A percentile compares a stretch with the other conserved stretches of the same genome.
Evolutionary conservation across 2,113 vertebrate species (phyloP).

Genomic region (Pteruthius melanotis): DNA sequence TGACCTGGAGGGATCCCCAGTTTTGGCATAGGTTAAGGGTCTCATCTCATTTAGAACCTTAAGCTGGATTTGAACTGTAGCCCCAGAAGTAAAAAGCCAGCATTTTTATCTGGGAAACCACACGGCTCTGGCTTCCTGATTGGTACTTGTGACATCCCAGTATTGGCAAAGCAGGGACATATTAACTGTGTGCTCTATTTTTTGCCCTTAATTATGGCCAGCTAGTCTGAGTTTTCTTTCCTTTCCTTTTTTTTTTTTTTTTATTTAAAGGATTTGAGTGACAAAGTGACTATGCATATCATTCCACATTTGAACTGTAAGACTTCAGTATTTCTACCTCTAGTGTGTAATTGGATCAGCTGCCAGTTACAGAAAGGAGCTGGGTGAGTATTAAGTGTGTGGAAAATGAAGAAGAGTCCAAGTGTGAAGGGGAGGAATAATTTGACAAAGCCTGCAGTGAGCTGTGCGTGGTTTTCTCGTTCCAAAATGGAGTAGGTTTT

Average conservation of each 20-base stretch:
- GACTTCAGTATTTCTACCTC: conserved; percentile 48
- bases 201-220: conserved; percentile 28
- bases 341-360: conserved; percentile 55
- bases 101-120: conserved; percentile 22
- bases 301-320: conserved; percentile 51
- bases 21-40: conserved; percentile 49
- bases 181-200: conserved; percentile 22
- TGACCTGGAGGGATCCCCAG: conserved; percentile 50
- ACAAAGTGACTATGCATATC: conserved; percentile 47
- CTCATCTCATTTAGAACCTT: conserved; percentile 47
- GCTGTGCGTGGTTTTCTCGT: background rate
- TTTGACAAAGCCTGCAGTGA: conserved; percentile 64
- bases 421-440: conserved; percentile 69
- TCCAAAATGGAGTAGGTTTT: conserved; percentile 63
- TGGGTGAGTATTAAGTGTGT: conserved; percentile 51
- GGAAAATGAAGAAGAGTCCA: conserved; percentile 58
- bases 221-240: background rate
- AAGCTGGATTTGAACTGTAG: conserved; percentile 41
- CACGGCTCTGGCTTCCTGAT: conserved; percentile 6
- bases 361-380: conserved; percentile 54
- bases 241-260: background rate
- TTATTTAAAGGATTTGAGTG: background rate
- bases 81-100: conserved; percentile 37
- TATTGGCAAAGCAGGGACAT: background rate
- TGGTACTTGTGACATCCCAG: background rate